Percentiles rank a stretch among this genome's conserved stretches.
Conservation (phyloP, 2,113 vertebrate genomes). For the Echinops telfairi region DNA sequence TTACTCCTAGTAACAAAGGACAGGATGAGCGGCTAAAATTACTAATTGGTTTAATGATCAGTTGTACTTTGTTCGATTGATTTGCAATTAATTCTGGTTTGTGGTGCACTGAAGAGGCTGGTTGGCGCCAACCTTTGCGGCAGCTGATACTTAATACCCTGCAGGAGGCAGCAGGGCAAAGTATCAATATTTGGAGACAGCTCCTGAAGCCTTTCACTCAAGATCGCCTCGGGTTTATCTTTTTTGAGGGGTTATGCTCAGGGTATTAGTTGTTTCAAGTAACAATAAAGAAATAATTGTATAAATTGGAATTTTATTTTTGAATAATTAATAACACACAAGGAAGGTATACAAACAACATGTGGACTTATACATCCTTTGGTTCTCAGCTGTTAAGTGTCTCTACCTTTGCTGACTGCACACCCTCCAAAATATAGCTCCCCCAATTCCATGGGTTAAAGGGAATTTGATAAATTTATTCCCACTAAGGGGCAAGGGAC, state of each 20-base stretch:
- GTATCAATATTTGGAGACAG: slow-evolving; percentile 92
- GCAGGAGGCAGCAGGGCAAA: slow-evolving; percentile 88
- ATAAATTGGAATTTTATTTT: neutral
- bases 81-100: slow-evolving; percentile 99
- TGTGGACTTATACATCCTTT: neutral
- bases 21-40: slow-evolving; percentile 97
- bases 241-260: slow-evolving; percentile 51
- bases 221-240: slow-evolving; percentile 79
- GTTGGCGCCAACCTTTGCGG: slow-evolving; percentile 97
- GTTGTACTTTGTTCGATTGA: slow-evolving; percentile 99
- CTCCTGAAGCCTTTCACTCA: slow-evolving; percentile 85
- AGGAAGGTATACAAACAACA: neutral
- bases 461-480: neutral
- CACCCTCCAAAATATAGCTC: neutral
- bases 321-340: neutral
- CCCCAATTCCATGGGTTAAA: neutral
- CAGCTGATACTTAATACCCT: slow-evolving; percentile 95
- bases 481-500: neutral
- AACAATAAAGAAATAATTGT: neutral
- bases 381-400: neutral
- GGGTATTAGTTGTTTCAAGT: neutral
- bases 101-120: slow-evolving; percentile 93
- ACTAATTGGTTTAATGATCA: slow-evolving; percentile 99
- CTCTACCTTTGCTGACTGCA: neutral
- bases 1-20: slow-evolving; percentile 88